phyloP scores from a whole-genome alignment of 2,888 invertebrate genomes.

The Lasiommata megera region DNA sequence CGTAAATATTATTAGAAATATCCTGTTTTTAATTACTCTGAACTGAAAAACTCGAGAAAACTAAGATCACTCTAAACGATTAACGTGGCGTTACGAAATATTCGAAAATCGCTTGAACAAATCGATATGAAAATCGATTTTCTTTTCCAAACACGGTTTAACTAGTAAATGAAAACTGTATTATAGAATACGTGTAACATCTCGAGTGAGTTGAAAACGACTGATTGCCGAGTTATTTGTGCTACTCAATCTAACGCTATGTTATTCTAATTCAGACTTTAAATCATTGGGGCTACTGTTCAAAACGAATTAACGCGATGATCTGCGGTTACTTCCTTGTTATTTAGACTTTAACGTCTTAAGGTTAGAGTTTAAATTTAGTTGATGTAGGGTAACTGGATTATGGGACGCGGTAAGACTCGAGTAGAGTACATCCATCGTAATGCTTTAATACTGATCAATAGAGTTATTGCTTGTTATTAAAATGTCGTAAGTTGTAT shows the following conservation, averaged over 20 bases:
- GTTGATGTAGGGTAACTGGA: not conserved
- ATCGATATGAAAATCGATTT: not conserved
- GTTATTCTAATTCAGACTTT: conserved; percentile 6
- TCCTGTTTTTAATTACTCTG: no score
- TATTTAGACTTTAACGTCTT: not conserved
- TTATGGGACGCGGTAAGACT: conserved; percentile 8
- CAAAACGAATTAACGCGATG: conserved; percentile 4
- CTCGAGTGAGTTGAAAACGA: conserved; percentile 46
- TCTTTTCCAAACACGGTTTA: conserved; percentile 1
- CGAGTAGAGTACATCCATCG: not conserved
- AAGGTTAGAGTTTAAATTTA: not conserved
- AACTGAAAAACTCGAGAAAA: not conserved
- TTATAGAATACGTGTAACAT: conserved; percentile 39
- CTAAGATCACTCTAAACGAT: not conserved
- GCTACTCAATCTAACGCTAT: conserved; percentile 7
- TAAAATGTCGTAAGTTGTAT: not conserved
- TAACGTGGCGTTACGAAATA: not conserved
- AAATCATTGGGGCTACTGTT: conserved; percentile 15
- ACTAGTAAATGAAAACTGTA: not conserved
- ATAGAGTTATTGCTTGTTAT: not conserved
- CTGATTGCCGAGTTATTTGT: conserved; percentile 42
- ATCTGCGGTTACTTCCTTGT: not conserved
- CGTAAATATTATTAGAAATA: no score
- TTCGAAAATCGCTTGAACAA: not conserved
- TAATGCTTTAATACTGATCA: conserved; percentile 2